These are phyloP conservation scores for Leiothrix lutea DNA, from an alignment of 2,113 vertebrate genomes.

Conservation along the genomic window DNA sequence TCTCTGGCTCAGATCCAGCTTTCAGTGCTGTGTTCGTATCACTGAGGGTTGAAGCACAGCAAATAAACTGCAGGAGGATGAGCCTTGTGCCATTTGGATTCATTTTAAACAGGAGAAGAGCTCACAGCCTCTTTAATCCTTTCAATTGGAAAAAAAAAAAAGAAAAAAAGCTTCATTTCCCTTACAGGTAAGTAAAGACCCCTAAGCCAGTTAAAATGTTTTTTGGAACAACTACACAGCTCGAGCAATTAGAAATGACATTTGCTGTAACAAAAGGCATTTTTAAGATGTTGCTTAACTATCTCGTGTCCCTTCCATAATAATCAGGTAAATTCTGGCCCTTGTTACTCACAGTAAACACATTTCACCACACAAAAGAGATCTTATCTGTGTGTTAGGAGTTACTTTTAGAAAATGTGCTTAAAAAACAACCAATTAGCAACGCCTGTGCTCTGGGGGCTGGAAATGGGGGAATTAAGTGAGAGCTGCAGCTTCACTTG, in stretches of 20 bases:
- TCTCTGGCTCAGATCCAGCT: background rate
- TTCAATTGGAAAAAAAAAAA: background rate
- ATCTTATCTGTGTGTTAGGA: background rate
- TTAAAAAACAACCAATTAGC: background rate
- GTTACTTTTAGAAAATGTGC: background rate
- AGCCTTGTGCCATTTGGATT: background rate
- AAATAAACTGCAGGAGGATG: background rate
- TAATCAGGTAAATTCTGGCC: background rate
- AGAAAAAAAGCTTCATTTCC: background rate
- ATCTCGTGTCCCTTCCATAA: background rate
- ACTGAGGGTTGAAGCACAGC: background rate
- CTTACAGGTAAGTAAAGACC: background rate
- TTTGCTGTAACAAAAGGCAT: background rate
- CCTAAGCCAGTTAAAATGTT: background rate
- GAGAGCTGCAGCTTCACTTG: background rate
- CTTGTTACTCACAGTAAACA: background rate
- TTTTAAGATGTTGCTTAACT: background rate
- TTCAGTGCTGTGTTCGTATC: background rate
- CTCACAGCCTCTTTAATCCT: background rate
- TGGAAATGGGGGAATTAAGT: background rate
- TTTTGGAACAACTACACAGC: background rate
- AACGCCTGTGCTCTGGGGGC: background rate
- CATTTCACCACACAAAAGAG: background rate
- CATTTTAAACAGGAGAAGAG: background rate
- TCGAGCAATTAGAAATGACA: slow-evolving; percentile 6